phyloP scores from a whole-genome alignment of 2,888 invertebrate species.

The Yponomeuta plumbellus region DNA sequence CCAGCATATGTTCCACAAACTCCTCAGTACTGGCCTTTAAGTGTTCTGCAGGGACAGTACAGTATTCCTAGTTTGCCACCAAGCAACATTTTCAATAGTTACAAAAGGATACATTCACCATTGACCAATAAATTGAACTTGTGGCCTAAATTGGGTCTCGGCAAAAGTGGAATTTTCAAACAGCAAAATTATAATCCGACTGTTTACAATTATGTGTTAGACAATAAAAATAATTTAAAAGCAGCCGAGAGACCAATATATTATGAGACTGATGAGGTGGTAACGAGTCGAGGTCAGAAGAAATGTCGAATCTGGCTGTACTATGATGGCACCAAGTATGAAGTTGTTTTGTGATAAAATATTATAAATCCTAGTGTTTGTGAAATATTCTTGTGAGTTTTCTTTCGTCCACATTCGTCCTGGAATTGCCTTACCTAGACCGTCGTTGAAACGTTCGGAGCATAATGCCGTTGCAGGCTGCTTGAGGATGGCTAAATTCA shows the following conservation, averaged over 20 bases:
- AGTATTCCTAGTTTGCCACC: not conserved
- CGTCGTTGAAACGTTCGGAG: too few species aligned
- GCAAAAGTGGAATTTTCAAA: not conserved
- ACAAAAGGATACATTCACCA: not conserved
- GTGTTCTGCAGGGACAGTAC: not conserved
- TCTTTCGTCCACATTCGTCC: too few species aligned
- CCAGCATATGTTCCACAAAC: constrained; percentile 12
- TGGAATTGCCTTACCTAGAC: too few species aligned
- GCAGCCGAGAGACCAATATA: constrained; percentile 24
- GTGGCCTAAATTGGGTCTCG: not conserved
- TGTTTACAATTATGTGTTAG: constrained; percentile 11
- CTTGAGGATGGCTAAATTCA: too few species aligned
- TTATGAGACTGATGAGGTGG: constrained; percentile 38
- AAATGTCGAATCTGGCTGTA: constrained; percentile 55
- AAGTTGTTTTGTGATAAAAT: constrained; percentile 35
- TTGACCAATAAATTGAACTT: not conserved
- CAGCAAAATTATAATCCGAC: constrained; percentile 5
- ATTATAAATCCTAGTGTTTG: too few species aligned
- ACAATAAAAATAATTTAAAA: not conserved
- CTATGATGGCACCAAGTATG: constrained; percentile 53
- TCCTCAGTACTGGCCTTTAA: constrained; percentile 20
- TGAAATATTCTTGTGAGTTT: too few species aligned
- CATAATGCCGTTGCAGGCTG: too few species aligned
- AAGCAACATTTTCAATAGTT: constrained; percentile 6
- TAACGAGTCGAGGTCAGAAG: constrained; percentile 35